These are phyloP conservation scores for Melierax canorus DNA, from an alignment of 2,113 vertebrate species.

Conservation along the genomic window DNA sequence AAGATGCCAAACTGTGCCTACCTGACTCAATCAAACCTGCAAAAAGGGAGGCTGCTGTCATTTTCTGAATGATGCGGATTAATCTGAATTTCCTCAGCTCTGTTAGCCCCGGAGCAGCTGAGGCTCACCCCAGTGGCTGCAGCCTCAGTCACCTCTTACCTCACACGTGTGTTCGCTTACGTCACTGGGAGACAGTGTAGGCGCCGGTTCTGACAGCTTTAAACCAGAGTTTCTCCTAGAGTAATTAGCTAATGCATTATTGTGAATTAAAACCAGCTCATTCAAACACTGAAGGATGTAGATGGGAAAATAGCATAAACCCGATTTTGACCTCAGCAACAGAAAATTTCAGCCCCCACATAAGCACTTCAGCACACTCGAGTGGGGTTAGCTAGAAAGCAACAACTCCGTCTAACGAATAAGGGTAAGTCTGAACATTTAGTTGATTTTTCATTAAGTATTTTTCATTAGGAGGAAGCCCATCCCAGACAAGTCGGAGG, in stretches of 20 bases:
- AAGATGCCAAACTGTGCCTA: not conserved
- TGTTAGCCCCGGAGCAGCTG: not conserved
- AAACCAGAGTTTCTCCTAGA: not conserved
- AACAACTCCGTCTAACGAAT: not conserved
- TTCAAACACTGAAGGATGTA: not conserved
- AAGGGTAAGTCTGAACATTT: not conserved
- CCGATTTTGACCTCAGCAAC: not conserved
- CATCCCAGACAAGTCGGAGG: not conserved
- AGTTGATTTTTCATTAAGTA: not conserved
- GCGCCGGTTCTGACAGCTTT: not conserved
- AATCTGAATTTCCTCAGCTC: not conserved
- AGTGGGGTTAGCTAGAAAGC: not conserved
- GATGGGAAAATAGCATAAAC: not conserved
- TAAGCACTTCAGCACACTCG: not conserved
- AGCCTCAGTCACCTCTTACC: not conserved
- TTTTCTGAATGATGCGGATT: not conserved
- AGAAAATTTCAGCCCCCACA: not conserved
- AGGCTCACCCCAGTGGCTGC: not conserved
- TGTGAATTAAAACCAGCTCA: not conserved
- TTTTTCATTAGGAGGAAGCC: not conserved
- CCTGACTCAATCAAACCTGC: not conserved
- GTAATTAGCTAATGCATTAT: not conserved
- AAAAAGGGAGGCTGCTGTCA: not conserved
- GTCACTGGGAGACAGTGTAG: not conserved
- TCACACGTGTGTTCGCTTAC: not conserved